Base-by-base conservation (phyloP, 2,113 vertebrate genomes). In the Enhydra lutris region DNA sequence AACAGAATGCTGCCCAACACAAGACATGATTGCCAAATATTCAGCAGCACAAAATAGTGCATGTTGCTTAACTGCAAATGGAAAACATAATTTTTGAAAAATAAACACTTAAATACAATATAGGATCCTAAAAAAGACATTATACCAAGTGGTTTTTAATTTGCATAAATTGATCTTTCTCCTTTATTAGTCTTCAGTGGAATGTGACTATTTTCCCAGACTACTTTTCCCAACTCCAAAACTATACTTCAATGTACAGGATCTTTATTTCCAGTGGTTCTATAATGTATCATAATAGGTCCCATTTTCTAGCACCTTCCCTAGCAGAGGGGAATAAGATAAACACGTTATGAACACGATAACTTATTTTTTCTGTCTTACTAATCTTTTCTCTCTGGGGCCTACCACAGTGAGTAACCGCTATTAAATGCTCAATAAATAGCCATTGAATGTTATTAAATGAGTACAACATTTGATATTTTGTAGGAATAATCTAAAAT, bases 351-450 rank as follows among this genome's bases (percentile, higher is more conserved):
- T 29, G 23, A 91, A 59, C 1, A 20, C 1, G 6, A 36, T 65
- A 17, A 78, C 0, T 1, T 26, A 47, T 36, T 47, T 63, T 1
- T 59, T 85, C n/a, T 67, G 11, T 69, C 21, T 95, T 57, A 94
- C 52, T 79, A 42, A 36, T 31, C 15, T 94, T 78, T 94, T 71
- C 59, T 84, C 17, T 88, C 31, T 73, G 17, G 31, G n/a, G 7
- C 23, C 36, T 61, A 74, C 17, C 9, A 7, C 10, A 34, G 29
- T 87, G 47, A 83, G 13, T 67, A 18, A 6, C 3, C 9, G 85
- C 26, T 79, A 95, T 80, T 83, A 97, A 97, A 96, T 87, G 73
- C 55, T 97, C 89, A 95, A 55, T 95, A 95, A 93, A 73, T 89
- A 91, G 21, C 42, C 59, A 17, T 15, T 83, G 55, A 93, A 87